These are phyloP conservation scores for Scaptodrosophila latifasciaeformis DNA, from an alignment of 2,888 invertebrate species.

Conservation along the genomic window DNA sequence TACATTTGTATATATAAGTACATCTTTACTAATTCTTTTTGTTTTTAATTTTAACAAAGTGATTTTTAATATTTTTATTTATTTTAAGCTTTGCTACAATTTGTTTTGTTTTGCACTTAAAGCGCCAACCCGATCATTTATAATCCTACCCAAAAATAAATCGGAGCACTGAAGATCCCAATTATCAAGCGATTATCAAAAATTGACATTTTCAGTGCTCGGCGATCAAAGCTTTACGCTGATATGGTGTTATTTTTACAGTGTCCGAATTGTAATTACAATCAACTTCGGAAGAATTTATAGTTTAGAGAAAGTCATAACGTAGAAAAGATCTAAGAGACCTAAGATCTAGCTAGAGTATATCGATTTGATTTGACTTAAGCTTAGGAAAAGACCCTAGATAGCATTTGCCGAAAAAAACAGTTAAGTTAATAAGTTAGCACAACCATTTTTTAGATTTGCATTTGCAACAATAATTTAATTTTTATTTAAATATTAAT, in stretches of 20 bases:
- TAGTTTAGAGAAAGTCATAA: conserved; percentile 8
- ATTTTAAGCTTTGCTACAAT: conserved; percentile 31
- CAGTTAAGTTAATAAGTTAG: conserved; percentile 42
- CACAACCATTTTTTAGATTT: conserved; percentile 53
- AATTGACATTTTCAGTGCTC: too few species aligned
- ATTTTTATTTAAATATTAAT: too few species aligned
- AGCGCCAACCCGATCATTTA: conserved; percentile 29
- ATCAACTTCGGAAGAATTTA: conserved; percentile 15
- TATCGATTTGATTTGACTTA: conserved; percentile 5
- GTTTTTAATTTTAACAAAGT: conserved; percentile 36
- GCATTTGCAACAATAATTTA: too few species aligned
- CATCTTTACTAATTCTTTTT: conserved; percentile 19
- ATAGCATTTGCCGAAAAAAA: conserved; percentile 35
- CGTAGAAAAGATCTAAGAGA: conserved; percentile 49
- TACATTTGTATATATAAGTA: conserved; percentile 15
- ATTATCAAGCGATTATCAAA: background rate
- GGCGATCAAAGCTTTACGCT: conserved; percentile 44
- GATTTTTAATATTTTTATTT: conserved; percentile 18
- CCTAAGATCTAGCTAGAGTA: conserved; percentile 40
- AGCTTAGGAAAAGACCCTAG: conserved; percentile 24
- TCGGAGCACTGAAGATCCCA: background rate
- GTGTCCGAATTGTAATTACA: conserved; percentile 44
- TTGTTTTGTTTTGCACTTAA: conserved; percentile 58
- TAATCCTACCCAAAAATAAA: conserved; percentile 13
- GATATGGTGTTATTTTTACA: conserved; percentile 73